Evolutionary conservation across 2,888 invertebrate genomes (phyloP).

Genomic region (Acleris cristana): DNA sequence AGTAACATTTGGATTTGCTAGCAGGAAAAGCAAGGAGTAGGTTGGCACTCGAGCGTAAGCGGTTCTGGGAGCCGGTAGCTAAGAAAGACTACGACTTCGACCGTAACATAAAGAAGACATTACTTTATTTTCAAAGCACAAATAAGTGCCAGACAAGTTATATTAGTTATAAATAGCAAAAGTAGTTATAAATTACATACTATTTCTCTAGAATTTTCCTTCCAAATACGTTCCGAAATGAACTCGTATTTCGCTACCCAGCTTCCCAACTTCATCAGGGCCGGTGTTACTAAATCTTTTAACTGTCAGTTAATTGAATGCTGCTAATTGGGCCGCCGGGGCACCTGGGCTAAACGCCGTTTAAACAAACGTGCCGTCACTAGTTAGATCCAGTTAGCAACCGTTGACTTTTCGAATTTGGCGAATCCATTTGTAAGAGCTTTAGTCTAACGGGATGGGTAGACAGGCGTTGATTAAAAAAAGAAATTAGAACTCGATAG

Average conservation of each 20-base stretch:
- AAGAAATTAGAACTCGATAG: not conserved
- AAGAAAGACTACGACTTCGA: too few species aligned
- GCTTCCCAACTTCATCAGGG: constrained; percentile 3
- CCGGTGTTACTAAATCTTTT: constrained; percentile 31
- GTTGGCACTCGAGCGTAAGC: too few species aligned
- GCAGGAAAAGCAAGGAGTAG: too few species aligned
- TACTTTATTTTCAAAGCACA: too few species aligned
- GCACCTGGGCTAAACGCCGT: constrained; percentile 36
- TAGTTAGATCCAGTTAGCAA: constrained; percentile 51
- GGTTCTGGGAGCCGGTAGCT: too few species aligned
- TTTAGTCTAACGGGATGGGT: not conserved
- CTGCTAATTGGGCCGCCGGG: constrained; percentile 24
- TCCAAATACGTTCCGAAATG: too few species aligned
- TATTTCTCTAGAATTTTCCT: too few species aligned
- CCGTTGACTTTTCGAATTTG: constrained; percentile 38
- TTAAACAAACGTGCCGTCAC: constrained; percentile 47
- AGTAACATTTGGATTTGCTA: too few species aligned
- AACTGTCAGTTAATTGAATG: constrained; percentile 21
- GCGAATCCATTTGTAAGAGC: constrained; percentile 35
- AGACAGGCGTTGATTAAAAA: not conserved
- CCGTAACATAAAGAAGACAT: too few species aligned
- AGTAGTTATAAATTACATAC: too few species aligned
- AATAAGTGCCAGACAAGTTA: too few species aligned
- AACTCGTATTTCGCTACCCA: not conserved
- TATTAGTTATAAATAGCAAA: too few species aligned